Conservation (phyloP, 2,113 vertebrate genomes). For the Bambusicola thoracicus region DNA sequence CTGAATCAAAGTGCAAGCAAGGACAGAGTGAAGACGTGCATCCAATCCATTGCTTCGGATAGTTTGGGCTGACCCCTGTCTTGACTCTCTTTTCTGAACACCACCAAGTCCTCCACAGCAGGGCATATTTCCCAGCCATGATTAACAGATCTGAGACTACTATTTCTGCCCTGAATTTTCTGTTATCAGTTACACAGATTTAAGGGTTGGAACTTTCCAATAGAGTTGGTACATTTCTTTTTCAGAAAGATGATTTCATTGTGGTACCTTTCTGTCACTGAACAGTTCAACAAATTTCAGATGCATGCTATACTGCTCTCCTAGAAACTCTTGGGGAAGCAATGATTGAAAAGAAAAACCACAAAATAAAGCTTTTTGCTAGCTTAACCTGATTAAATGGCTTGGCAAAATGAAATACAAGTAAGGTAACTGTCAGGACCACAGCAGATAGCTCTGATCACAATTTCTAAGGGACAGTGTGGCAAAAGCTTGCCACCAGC, state of each 20-base stretch:
- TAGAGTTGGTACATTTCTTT: neutral
- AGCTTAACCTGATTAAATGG: neutral
- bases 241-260: neutral
- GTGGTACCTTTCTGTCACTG: neutral
- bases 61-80: neutral
- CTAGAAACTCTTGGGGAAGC: neutral
- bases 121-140: neutral
- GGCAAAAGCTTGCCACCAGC: neutral
- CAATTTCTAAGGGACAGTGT: neutral
- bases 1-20: neutral
- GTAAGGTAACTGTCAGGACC: neutral
- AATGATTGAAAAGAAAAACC: neutral
- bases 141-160: neutral
- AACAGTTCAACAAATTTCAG: neutral
- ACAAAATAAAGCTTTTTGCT: neutral
- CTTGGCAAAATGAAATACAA: neutral
- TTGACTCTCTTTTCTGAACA: neutral
- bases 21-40: neutral
- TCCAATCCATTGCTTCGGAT: accelerated
- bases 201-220: neutral
- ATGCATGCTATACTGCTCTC: neutral
- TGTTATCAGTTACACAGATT: neutral
- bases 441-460: neutral
- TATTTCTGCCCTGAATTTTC: neutral
- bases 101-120: neutral